These are phyloP conservation scores for Thaumatotibia leucotreta DNA, from an alignment of 1,140 invertebrate genomes.

Conservation along the genomic window DNA sequence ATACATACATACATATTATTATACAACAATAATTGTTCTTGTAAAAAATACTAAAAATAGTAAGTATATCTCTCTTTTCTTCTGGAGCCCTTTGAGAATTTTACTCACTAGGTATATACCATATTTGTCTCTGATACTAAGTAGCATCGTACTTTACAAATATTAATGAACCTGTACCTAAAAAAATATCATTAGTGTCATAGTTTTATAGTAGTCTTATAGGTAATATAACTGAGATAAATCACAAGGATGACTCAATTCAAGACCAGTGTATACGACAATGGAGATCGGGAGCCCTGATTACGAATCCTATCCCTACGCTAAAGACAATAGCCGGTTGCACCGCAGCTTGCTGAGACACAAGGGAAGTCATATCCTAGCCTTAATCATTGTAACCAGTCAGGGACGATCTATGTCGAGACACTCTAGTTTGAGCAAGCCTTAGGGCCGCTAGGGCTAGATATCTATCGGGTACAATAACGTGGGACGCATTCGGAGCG, in stretches of 20 bases:
- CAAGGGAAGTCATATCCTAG: conserved; percentile 10
- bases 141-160: no score
- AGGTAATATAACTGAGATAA: not conserved
- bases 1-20: no score
- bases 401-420: not conserved
- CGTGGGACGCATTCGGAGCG: not conserved
- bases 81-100: no score
- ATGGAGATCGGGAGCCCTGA: not conserved
- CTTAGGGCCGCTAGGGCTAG: not conserved
- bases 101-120: no score
- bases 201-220: no score
- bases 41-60: no score
- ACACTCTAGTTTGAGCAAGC: not conserved
- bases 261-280: not conserved
- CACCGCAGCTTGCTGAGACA: not conserved
- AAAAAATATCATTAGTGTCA: no score
- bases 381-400: conserved; percentile 20
- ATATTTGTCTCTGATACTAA: no score
- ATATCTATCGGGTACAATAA: conserved; percentile 25
- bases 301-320: not conserved
- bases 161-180: no score
- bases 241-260: not conserved
- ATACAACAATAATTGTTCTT: no score
- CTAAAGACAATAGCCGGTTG: conserved; percentile 5
- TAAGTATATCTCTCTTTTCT: no score